A percentile compares a stretch with the other conserved stretches of the same genome.
Evolutionary conservation across 2,797 vertebrate species (phyloP).

Genomic region (Mormyrops attenuatus): DNA sequence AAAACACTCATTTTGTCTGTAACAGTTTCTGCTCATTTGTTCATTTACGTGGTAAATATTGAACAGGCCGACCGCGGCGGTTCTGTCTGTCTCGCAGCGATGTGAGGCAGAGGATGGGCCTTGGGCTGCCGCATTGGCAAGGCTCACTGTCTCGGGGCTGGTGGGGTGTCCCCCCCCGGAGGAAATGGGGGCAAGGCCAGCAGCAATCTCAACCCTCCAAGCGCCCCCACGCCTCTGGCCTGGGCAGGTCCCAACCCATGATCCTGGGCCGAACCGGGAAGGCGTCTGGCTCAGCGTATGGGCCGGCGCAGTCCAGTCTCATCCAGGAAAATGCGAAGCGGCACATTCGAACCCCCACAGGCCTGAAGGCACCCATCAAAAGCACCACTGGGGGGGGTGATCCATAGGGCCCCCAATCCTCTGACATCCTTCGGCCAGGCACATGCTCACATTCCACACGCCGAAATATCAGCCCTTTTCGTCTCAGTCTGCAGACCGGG

Average conservation of each 20-base stretch:
- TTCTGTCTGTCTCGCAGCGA: constrained; percentile 42
- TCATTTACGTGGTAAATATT: constrained; percentile 53
- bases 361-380: constrained; percentile 1
- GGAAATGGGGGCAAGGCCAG: neutral
- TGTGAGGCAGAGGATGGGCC: constrained; percentile 36
- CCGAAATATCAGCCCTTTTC: neutral
- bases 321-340: neutral
- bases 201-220: too few species aligned
- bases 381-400: neutral
- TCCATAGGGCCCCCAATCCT: neutral
- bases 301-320: neutral
- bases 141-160: neutral
- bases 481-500: constrained; percentile 32
- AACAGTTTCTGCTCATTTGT: constrained; percentile 38
- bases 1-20: constrained; percentile 42
- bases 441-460: constrained; percentile 21
- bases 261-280: neutral
- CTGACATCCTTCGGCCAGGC: neutral
- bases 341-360: neutral
- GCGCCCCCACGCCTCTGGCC: neutral
- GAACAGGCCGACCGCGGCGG: constrained; percentile 60
- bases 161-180: neutral
- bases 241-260: neutral
- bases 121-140: neutral
- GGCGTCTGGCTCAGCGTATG: neutral